Conservation (phyloP, 2,113 vertebrate species). For the Miniopterus natalensis region DNA sequence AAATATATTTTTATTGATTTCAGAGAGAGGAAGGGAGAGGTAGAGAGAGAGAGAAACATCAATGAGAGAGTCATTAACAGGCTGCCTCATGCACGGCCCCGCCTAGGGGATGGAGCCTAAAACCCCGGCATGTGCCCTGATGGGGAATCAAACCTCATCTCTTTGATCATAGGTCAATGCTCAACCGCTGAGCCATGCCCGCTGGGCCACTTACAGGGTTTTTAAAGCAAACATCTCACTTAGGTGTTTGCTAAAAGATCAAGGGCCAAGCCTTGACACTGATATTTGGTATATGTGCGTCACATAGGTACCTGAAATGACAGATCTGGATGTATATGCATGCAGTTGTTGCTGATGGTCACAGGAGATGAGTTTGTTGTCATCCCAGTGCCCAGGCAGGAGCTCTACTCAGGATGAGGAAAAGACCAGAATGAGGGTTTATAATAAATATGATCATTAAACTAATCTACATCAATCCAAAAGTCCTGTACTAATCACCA, state of each 20-base stretch:
- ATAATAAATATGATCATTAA: constrained; percentile 32
- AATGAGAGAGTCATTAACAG: too few relatives aligned
- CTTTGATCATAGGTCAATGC: too few relatives aligned
- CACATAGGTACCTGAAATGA: background rate
- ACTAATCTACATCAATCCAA: background rate
- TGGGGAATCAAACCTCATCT: too few relatives aligned
- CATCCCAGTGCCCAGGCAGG: background rate
- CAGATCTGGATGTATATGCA: background rate
- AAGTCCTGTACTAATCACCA: background rate
- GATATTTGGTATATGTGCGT: background rate
- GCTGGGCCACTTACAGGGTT: too few relatives aligned
- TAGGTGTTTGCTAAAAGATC: background rate
- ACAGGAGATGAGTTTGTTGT: constrained; percentile 25
- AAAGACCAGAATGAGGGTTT: background rate
- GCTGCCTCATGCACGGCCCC: too few relatives aligned
- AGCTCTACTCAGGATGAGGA: background rate
- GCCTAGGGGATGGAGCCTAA: too few relatives aligned
- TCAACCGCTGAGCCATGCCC: too few relatives aligned
- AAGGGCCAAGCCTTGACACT: background rate
- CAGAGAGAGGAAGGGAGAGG: too few relatives aligned
- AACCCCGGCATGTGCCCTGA: too few relatives aligned
- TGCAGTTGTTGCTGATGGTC: background rate
- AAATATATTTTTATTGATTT: too few relatives aligned
- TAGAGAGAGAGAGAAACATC: too few relatives aligned
- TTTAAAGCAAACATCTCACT: constrained; percentile 18